Evolutionary conservation across 1,140 invertebrate genomes (phyloP), one percentile per base, ranked within the genome.

Genomic region (Andrena cerasifolii): DNA sequence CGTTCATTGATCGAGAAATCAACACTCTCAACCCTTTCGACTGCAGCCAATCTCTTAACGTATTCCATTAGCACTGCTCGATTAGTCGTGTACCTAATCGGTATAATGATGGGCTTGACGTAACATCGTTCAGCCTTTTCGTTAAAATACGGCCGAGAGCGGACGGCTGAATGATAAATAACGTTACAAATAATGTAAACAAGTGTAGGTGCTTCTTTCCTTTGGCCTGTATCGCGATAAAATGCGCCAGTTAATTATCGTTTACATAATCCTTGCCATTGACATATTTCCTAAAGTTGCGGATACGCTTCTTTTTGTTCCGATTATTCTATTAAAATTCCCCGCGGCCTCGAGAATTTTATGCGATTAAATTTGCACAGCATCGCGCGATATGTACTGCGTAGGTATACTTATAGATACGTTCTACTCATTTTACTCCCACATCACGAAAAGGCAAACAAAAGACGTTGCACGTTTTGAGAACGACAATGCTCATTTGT

Each of bases 101-200:
- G 56, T 36, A 21, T 71, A 77, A 77, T 78, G 65, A 31, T 40
- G 14, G 47, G 5, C 33, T 79, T 75, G 79, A 76, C 74, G 79
- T 77, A 71, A 63, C 66, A 59, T 65, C 33, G 40, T 21, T 33
- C 6, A 43, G 12, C 45, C 62, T 58, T 33, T 16, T 10, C 24
- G 36, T 24, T 40, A 18, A 45, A 28, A 45, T 24, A 56, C 26
- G 43, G n/a, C 40, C 28, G 14, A 26, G 7, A 43, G 24, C 36
- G 72, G 40, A 26, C 14, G n/a, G 45, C 16, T 14, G 33, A 36
- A 63, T 6, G 54, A 66, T 75, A 51, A 51, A 5, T 51, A 24
- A 18, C 33, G 26, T 18, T 18, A 43, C 18, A 26, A 76, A 21
- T 26, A 31, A 59, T 28, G 53, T 68, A 76, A 76, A 76, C 65